phyloP scores from a whole-genome alignment of 2,888 invertebrate species.

The Lottia gigantea region DNA sequence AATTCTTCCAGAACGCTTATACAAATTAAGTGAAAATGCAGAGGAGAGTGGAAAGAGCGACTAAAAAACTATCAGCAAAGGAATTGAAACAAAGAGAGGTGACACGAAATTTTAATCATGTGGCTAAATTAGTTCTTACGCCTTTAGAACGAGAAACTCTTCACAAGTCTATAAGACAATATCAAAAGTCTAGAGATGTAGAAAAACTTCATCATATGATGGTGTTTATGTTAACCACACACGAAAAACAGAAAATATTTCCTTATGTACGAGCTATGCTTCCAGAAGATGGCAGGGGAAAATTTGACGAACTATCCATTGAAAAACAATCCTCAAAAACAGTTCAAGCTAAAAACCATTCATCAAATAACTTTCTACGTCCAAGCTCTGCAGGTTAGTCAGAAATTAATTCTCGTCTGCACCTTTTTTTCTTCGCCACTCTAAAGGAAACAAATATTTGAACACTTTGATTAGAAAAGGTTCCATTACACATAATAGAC shows the following conservation, averaged over 20 bases:
- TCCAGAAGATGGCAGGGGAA: background rate
- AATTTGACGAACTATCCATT: background rate
- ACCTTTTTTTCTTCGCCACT: no score
- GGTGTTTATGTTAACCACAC: background rate
- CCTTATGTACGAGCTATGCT: background rate
- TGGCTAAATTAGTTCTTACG: background rate
- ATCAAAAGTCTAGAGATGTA: background rate
- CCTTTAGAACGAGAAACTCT: background rate
- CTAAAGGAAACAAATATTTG: no score
- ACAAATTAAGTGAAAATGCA: background rate
- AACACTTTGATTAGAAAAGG: no score
- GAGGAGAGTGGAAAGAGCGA: background rate
- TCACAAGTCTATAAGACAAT: background rate
- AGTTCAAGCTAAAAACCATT: background rate
- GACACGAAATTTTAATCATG: background rate
- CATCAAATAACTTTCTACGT: background rate
- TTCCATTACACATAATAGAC: no score
- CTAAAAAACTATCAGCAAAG: background rate
- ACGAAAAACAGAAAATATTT: constrained; percentile 1
- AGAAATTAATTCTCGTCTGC: no score
- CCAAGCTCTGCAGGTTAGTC: background rate
- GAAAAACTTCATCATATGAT: background rate
- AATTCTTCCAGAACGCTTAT: no score
- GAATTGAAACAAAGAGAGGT: constrained; percentile 1
- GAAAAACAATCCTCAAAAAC: background rate